These are phyloP conservation scores for Drosophila paulistorum DNA, from an alignment of 1,140 invertebrate genomes.

Conservation along the genomic window DNA sequence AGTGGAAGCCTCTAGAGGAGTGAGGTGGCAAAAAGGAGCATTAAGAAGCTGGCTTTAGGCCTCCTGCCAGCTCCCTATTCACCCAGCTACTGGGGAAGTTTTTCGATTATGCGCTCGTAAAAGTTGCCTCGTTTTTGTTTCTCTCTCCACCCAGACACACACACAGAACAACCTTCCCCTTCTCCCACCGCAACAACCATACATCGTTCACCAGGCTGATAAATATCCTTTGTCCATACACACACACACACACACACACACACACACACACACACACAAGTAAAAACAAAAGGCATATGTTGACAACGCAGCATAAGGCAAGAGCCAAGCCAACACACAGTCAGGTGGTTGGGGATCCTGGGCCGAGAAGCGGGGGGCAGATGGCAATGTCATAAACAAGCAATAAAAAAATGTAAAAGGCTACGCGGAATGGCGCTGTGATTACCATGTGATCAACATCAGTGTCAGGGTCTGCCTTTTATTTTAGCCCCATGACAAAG, in stretches of 20 bases:
- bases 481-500: slow-evolving; percentile 1
- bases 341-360: background rate
- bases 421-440: slow-evolving; percentile 56
- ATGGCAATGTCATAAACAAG: slow-evolving; percentile 76
- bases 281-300: slow-evolving; percentile 67
- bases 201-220: slow-evolving; percentile 18
- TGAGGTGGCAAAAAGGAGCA: background rate
- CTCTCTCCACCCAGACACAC: slow-evolving; percentile 8
- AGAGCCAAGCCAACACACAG: background rate
- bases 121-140: slow-evolving; percentile 66
- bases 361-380: background rate
- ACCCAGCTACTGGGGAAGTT: slow-evolving; percentile 49
- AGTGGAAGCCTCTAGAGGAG: background rate
- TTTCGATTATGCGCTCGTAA: slow-evolving; percentile 79
- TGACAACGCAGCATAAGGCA: background rate
- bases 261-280: slow-evolving; percentile 24
- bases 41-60: slow-evolving; percentile 53
- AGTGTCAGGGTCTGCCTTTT: slow-evolving; percentile 21
- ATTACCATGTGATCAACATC: slow-evolving; percentile 80
- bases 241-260: slow-evolving; percentile 6
- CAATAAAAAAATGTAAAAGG: slow-evolving; percentile 78
- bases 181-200: background rate
- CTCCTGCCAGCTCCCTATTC: slow-evolving; percentile 22
- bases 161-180: background rate
- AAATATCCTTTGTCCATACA: slow-evolving; percentile 64